Conservation (phyloP, 2,113 vertebrate species). For the Catagonus wagneri region DNA sequence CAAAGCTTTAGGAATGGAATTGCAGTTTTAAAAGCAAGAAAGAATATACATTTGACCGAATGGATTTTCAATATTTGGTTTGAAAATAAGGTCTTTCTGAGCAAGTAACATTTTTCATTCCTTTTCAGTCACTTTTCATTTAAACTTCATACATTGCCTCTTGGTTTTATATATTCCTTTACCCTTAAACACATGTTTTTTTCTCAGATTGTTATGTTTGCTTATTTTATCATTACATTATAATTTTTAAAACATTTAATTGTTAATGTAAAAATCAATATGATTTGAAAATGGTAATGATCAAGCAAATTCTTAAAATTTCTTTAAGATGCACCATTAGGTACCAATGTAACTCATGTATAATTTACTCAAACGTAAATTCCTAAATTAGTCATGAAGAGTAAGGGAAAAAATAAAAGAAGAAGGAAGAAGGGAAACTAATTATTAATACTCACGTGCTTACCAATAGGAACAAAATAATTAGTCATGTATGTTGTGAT, state of each 20-base stretch:
- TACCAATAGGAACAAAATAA: neutral
- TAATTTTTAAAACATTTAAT: constrained; percentile 13
- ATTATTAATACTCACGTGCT: neutral
- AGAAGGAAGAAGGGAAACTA: neutral
- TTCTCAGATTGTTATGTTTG: neutral
- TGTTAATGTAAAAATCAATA: neutral
- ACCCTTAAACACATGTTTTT: neutral
- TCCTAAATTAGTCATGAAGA: neutral
- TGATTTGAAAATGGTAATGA: constrained; percentile 16
- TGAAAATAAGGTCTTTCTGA: constrained; percentile 49
- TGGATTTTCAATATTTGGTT: constrained; percentile 57
- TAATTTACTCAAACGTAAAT: neutral
- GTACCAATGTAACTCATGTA: neutral
- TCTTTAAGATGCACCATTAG: neutral
- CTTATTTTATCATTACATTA: neutral
- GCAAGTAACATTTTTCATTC: constrained; percentile 32
- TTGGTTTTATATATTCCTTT: constrained; percentile 7
- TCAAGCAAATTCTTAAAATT: constrained; percentile 3
- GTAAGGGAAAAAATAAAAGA: too few relatives aligned
- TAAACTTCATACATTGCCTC: neutral
- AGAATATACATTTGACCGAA: constrained; percentile 16
- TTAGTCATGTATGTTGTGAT: neutral
- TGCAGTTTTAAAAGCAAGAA: constrained; percentile 57
- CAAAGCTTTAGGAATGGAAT: constrained; percentile 57
- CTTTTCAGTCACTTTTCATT: constrained; percentile 21